These are phyloP conservation scores for Vimba vimba DNA, from an alignment of 2,113 vertebrate species.

Conservation along the genomic window DNA sequence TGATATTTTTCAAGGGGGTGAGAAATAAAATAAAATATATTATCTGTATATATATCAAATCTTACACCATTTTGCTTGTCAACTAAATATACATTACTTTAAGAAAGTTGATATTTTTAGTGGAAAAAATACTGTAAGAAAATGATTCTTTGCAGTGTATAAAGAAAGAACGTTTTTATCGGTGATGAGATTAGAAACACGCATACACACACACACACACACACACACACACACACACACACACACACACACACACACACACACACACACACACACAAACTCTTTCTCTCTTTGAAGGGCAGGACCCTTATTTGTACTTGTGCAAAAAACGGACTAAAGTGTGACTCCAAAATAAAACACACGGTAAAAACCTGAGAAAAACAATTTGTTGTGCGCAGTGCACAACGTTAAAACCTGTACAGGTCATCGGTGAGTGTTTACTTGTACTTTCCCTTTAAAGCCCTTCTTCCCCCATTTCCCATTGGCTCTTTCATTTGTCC, in stretches of 20 bases:
- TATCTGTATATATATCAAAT: not conserved
- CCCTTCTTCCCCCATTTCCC: conserved; percentile 23
- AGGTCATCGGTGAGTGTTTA: conserved; percentile 56
- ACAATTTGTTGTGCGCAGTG: conserved; percentile 56
- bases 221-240: not conserved
- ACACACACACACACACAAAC: not conserved
- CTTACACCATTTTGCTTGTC: not conserved
- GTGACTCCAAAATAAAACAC: conserved; percentile 34
- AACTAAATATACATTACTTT: not conserved
- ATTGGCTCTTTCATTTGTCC: conserved; percentile 25
- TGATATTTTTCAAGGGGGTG: not conserved
- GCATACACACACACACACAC: not conserved
- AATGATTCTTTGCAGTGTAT: not conserved
- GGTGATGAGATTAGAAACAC: not conserved
- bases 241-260: not conserved
- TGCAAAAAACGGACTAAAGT: not conserved
- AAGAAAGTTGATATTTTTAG: not conserved
- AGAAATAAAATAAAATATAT: not conserved
- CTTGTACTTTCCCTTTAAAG: not conserved
- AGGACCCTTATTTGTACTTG: not conserved
- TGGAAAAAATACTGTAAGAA: not conserved
- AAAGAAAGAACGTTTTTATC: not conserved
- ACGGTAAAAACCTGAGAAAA: conserved; percentile 73
- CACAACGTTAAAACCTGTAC: conserved; percentile 52
- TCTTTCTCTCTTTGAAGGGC: not conserved